Evolutionary conservation across 2,888 invertebrate species (phyloP).

Genomic region (Limenitis arthemis): DNA sequence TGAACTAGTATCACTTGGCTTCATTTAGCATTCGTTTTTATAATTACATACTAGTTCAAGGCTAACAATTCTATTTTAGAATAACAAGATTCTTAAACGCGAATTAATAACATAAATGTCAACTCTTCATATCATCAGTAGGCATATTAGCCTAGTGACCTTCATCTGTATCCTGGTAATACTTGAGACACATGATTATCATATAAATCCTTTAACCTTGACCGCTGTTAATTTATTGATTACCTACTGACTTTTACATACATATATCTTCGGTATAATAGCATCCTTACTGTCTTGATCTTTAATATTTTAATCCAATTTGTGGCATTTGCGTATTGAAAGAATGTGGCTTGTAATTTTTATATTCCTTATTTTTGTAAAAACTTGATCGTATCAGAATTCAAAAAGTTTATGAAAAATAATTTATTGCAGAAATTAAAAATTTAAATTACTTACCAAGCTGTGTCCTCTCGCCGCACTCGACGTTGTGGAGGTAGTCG

Average conservation of each 20-base stretch:
- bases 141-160: slow-evolving; percentile 36
- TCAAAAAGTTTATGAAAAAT: background rate
- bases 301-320: slow-evolving; percentile 6
- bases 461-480: slow-evolving; percentile 90
- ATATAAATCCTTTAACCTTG: slow-evolving; percentile 44
- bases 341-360: background rate
- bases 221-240: slow-evolving; percentile 35
- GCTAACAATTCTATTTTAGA: background rate
- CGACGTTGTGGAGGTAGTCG: slow-evolving; percentile 95
- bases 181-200: slow-evolving; percentile 36
- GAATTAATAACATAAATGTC: slow-evolving; percentile 7
- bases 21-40: too few relatives aligned
- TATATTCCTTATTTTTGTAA: too few relatives aligned
- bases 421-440: background rate
- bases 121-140: slow-evolving; percentile 4
- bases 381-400: too few relatives aligned
- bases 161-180: slow-evolving; percentile 53
- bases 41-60: slow-evolving; percentile 3
- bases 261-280: slow-evolving; percentile 1
- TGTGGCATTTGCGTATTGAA: slow-evolving; percentile 9
- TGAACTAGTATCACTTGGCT: too few relatives aligned
- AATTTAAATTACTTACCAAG: slow-evolving; percentile 74
- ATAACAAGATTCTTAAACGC: background rate
- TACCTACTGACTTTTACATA: background rate
- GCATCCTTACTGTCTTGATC: slow-evolving; percentile 7